These are phyloP conservation scores for Coryphaenoides rupestris DNA, from an alignment of 2,113 vertebrate genomes.

Conservation along the genomic window DNA sequence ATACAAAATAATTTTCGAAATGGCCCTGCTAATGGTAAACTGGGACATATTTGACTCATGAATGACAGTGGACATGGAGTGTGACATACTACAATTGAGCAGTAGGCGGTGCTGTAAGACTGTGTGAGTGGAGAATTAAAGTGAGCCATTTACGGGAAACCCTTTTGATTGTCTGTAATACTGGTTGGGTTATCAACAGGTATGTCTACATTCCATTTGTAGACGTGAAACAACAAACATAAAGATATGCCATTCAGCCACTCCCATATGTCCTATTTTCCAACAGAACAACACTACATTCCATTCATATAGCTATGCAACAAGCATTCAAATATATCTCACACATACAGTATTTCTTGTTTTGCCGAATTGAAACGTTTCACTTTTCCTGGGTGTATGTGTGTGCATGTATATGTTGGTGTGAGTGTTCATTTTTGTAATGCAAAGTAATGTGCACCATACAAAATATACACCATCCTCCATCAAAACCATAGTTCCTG, in stretches of 20 bases:
- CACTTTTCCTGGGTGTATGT: too few relatives aligned
- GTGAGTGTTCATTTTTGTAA: background rate
- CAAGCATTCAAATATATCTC: background rate
- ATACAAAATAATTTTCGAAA: too few relatives aligned
- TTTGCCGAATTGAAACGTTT: too few relatives aligned
- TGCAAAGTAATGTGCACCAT: background rate
- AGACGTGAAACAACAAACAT: background rate
- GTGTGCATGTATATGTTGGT: too few relatives aligned
- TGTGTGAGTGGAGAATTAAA: background rate
- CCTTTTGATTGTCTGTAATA: background rate
- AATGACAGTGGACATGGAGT: too few relatives aligned
- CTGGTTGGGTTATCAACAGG: background rate
- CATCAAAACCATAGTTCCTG: too few relatives aligned
- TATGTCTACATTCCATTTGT: background rate
- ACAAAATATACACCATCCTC: too few relatives aligned
- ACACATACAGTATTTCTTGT: background rate
- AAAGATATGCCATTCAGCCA: background rate
- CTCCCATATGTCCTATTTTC: background rate
- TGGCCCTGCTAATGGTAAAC: too few relatives aligned
- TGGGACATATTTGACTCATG: too few relatives aligned
- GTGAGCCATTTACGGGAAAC: too few relatives aligned
- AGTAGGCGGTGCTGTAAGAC: conserved; percentile 36
- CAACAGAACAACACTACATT: too few relatives aligned
- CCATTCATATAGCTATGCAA: background rate
- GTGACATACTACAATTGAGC: conserved; percentile 13